Evolutionary conservation across 2,888 invertebrate genomes (phyloP).

Genomic region (Eristalis arbustorum): DNA sequence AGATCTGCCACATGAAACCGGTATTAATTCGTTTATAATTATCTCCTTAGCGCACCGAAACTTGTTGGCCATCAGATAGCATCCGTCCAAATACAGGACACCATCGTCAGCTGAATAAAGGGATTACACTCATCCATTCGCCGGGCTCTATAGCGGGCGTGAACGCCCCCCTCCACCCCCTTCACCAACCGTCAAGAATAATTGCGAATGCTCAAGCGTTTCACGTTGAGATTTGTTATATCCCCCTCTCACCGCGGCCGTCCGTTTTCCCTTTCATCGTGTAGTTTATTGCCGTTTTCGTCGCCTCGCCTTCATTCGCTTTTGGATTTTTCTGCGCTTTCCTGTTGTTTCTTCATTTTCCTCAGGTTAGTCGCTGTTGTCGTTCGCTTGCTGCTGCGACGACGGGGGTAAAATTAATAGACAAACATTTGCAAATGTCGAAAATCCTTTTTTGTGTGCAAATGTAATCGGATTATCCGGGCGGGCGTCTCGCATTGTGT

Average conservation of each 20-base stretch:
- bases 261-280: conserved; percentile 51
- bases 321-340: background rate
- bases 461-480: conserved; percentile 66
- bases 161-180: background rate
- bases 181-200: conserved; percentile 35
- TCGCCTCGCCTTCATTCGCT: conserved; percentile 12
- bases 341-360: background rate
- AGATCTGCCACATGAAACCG: background rate
- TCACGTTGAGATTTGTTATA: conserved; percentile 56
- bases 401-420: conserved; percentile 66
- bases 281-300: conserved; percentile 57
- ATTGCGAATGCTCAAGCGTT: conserved; percentile 61
- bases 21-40: conserved; percentile 34
- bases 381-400: background rate
- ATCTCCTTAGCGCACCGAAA: conserved; percentile 20
- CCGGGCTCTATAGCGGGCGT: conserved; percentile 1
- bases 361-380: background rate
- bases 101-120: conserved; percentile 60
- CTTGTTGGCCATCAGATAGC: conserved; percentile 54
- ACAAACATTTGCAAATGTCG: conserved; percentile 70
- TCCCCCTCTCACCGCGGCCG: background rate
- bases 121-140: conserved; percentile 54
- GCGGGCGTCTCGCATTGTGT: conserved; percentile 22
- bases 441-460: conserved; percentile 62
- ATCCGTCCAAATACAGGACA: conserved; percentile 31